A percentile compares a stretch with the other conserved stretches of the same genome.
These are phyloP conservation scores for Drosophila sucinea DNA, from an alignment of 1,140 invertebrate species.

Conservation along the genomic window DNA sequence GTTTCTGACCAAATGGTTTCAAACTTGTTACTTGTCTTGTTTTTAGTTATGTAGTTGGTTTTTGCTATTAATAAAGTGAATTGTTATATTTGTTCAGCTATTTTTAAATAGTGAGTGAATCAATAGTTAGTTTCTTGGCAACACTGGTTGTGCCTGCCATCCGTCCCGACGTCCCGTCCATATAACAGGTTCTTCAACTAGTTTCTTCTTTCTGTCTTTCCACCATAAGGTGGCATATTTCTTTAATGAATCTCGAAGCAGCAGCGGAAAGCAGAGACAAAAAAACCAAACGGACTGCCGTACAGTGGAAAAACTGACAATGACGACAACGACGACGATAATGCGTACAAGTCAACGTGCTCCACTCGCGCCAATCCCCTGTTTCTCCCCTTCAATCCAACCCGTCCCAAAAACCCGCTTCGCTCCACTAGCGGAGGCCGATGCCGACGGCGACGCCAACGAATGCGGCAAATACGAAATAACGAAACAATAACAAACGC, in stretches of 20 bases:
- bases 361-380: conserved; percentile 36
- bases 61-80: not conserved
- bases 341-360: conserved; percentile 70
- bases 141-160: not conserved
- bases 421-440: conserved; percentile 18
- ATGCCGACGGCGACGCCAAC: conserved; percentile 56
- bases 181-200: conserved; percentile 41
- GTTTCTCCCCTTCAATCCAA: conserved; percentile 1
- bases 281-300: conserved; percentile 44
- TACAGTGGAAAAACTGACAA: conserved; percentile 39
- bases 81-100: conserved; percentile 7
- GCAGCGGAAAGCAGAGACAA: conserved; percentile 34
- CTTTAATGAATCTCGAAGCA: conserved; percentile 74
- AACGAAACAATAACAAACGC: conserved; percentile 81
- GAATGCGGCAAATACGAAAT: conserved; percentile 63
- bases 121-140: conserved; percentile 2
- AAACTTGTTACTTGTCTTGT: not conserved
- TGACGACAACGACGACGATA: conserved; percentile 42
- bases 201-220: conserved; percentile 62
- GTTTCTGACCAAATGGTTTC: not conserved
- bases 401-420: not conserved
- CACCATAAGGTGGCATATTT: conserved; percentile 65
- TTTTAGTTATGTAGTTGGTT: not conserved
- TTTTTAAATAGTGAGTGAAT: conserved; percentile 1
- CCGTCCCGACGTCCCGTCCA: not conserved